Percentiles rank a stretch among this genome's conserved stretches.
phyloP scores from a whole-genome alignment of 2,113 vertebrate species.

The Forbesichthys agassizii region DNA sequence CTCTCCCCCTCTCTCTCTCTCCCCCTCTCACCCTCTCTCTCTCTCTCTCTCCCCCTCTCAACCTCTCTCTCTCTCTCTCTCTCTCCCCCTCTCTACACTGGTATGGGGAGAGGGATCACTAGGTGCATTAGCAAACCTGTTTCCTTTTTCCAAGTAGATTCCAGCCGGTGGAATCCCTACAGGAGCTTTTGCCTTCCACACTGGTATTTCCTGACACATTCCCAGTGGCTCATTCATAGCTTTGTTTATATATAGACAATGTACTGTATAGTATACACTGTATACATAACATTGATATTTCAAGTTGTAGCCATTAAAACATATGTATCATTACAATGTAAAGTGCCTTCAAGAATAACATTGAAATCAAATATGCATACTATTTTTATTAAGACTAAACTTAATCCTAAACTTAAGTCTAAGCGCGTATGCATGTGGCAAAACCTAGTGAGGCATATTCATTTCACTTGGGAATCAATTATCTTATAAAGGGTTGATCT shows the following conservation, averaged over 20 bases:
- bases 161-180: conserved; percentile 60
- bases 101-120: conserved; percentile 51
- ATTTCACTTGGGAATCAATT: conserved; percentile 15
- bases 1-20: too few species aligned
- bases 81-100: conserved; percentile 33
- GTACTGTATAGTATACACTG: too few species aligned
- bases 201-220: conserved; percentile 70
- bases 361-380: background rate
- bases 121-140: conserved; percentile 50
- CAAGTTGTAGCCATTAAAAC: too few species aligned
- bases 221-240: conserved; percentile 52
- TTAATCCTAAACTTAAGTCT: background rate
- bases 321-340: too few species aligned
- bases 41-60: too few species aligned
- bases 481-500: conserved; percentile 4
- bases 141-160: conserved; percentile 62
- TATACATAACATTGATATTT: too few species aligned
- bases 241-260: conserved; percentile 11
- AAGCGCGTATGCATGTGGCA: conserved; percentile 9
- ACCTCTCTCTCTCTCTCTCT: conserved; percentile 8
- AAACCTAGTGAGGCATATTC: conserved; percentile 2
- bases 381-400: background rate
- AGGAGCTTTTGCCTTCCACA: conserved; percentile 56
- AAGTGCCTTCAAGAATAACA: too few species aligned
- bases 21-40: too few species aligned